A percentile compares a stretch with the other conserved stretches of the same genome.
These are phyloP conservation scores for Sicus ferrugineus DNA, from an alignment of 2,888 invertebrate genomes.

Conservation along the genomic window DNA sequence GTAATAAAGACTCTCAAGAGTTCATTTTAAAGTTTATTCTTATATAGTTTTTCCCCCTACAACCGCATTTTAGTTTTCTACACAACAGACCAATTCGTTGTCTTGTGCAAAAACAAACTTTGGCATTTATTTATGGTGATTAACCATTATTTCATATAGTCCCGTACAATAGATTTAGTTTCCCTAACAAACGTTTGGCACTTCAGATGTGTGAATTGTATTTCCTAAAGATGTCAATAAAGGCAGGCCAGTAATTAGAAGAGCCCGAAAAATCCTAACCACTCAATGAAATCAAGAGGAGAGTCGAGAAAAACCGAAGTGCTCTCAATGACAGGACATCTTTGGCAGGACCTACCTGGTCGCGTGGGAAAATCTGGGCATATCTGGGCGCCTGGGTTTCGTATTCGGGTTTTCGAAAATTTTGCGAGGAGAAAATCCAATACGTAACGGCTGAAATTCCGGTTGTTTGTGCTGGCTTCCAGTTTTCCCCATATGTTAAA, in stretches of 20 bases:
- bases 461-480: no score
- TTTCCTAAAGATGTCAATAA: neutral
- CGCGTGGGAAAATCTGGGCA: conserved; percentile 30
- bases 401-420: no score
- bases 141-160: neutral
- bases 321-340: neutral
- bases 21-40: no score
- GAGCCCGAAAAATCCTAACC: neutral
- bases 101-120: neutral
- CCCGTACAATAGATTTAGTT: neutral
- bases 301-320: neutral
- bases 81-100: no score
- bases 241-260: neutral
- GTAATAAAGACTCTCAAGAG: no score
- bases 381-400: no score
- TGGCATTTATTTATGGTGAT: neutral
- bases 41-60: no score
- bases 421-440: no score
- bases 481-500: neutral
- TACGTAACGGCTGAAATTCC: no score
- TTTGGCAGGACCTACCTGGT: conserved; percentile 22
- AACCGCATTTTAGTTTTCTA: no score
- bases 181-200: neutral
- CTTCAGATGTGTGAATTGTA: neutral
- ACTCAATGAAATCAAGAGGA: conserved; percentile 16